Conservation (phyloP, 2,113 vertebrate species). For the Prunella himalayana region DNA sequence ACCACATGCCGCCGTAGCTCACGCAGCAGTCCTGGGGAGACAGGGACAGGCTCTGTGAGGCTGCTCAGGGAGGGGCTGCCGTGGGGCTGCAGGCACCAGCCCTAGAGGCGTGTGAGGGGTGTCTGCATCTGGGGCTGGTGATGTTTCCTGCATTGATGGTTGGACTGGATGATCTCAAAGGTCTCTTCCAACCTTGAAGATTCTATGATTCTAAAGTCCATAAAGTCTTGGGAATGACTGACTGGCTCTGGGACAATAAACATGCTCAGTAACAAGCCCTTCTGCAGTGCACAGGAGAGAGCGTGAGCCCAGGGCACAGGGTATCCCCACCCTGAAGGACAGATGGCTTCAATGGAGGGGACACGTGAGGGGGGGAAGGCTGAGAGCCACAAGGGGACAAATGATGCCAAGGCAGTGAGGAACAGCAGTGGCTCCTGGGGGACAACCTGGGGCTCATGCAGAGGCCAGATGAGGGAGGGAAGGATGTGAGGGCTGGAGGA, state of each 20-base stretch:
- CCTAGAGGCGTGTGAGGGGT: fast-evolving
- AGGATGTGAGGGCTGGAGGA: background rate
- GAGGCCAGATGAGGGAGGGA: background rate
- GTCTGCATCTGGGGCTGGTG: background rate
- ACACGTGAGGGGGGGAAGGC: fast-evolving
- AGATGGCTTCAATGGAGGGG: background rate
- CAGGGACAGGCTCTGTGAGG: background rate
- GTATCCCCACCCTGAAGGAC: background rate
- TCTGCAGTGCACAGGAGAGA: background rate
- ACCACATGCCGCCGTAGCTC: conserved; percentile 94
- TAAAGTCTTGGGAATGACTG: background rate
- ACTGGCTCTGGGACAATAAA: background rate
- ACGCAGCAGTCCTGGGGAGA: conserved; percentile 89
- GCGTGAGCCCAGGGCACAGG: background rate
- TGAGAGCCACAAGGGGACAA: background rate
- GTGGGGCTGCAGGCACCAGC: background rate
- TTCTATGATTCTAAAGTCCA: background rate
- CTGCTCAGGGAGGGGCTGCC: background rate
- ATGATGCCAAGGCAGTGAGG: background rate
- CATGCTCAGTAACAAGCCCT: background rate
- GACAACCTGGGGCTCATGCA: background rate
- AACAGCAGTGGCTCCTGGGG: background rate
- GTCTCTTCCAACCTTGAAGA: background rate
- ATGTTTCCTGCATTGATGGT: fast-evolving
- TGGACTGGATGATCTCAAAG: background rate